Evolutionary conservation across 1,140 invertebrate genomes (phyloP).

Genomic region (Drosophila simulans): DNA sequence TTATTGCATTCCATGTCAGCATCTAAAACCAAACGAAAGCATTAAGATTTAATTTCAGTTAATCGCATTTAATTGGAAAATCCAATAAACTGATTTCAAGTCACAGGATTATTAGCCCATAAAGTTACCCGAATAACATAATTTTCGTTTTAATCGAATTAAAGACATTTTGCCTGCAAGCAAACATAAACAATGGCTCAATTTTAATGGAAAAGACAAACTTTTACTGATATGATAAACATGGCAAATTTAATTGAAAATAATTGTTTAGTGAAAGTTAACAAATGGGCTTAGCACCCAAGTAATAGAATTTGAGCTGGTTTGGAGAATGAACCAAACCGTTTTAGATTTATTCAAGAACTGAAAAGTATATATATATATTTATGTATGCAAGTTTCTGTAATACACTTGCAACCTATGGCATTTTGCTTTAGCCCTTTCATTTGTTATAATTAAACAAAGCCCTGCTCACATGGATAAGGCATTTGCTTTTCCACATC

Average conservation of each 20-base stretch:
- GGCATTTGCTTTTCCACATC: slow-evolving; percentile 27
- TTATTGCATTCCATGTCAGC: background rate
- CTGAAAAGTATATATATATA: background rate
- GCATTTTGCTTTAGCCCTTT: slow-evolving; percentile 7
- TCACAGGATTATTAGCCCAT: slow-evolving; percentile 1
- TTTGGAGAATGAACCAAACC: no score
- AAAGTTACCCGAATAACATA: slow-evolving; percentile 8
- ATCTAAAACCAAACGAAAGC: background rate
- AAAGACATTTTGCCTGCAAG: slow-evolving; percentile 29
- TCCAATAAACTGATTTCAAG: slow-evolving; percentile 1
- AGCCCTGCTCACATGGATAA: slow-evolving; percentile 11
- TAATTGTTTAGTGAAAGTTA: no score
- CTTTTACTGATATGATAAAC: background rate
- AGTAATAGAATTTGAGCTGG: no score
- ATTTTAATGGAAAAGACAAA: background rate
- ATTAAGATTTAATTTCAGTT: slow-evolving; percentile 1
- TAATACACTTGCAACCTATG: background rate
- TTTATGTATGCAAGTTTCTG: background rate
- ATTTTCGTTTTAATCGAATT: slow-evolving; percentile 44
- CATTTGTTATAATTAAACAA: slow-evolving; percentile 58
- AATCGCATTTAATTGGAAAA: slow-evolving; percentile 21
- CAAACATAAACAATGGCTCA: slow-evolving; percentile 1
- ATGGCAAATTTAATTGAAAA: background rate
- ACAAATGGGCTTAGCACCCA: no score
- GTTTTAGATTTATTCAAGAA: no score